Conservation (phyloP, 2,797 vertebrate species). For the Nannoperca australis region DNA sequence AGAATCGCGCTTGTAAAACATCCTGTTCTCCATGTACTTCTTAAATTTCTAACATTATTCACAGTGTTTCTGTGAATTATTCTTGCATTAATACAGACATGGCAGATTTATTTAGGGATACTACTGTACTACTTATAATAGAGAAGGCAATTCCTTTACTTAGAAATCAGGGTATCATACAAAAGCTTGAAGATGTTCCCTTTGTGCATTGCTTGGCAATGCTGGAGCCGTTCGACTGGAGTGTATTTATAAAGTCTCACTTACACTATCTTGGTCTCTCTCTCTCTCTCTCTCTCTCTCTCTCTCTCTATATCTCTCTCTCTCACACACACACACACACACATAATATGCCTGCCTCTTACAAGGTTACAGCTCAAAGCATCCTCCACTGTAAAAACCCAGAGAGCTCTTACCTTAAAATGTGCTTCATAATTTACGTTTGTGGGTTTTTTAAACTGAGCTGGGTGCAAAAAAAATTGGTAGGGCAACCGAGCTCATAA, state of each 20-base stretch:
- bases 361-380: slow-evolving; percentile 22
- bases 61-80: slow-evolving; percentile 10
- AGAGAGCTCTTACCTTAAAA: slow-evolving; percentile 35
- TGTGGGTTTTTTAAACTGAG: slow-evolving; percentile 39
- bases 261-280: background rate
- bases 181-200: slow-evolving; percentile 21
- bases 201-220: background rate
- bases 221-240: slow-evolving; percentile 4
- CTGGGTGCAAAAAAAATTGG: slow-evolving; percentile 17
- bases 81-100: background rate
- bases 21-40: background rate
- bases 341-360: slow-evolving; percentile 6
- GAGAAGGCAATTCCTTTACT: slow-evolving; percentile 10
- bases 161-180: slow-evolving; percentile 3
- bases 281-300: background rate
- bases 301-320: background rate
- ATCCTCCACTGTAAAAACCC: slow-evolving; percentile 22
- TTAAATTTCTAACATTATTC: slow-evolving; percentile 15
- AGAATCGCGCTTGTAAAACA: slow-evolving; percentile 30
- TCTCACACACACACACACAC: background rate
- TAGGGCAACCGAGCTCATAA: slow-evolving; percentile 31
- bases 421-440: slow-evolving; percentile 49
- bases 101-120: slow-evolving; percentile 20
- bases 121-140: slow-evolving; percentile 15
- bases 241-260: slow-evolving; percentile 2